Conservation (phyloP, 53 echinoderm and acorn worm genomes). For the Paracentrotus lividus region DNA sequence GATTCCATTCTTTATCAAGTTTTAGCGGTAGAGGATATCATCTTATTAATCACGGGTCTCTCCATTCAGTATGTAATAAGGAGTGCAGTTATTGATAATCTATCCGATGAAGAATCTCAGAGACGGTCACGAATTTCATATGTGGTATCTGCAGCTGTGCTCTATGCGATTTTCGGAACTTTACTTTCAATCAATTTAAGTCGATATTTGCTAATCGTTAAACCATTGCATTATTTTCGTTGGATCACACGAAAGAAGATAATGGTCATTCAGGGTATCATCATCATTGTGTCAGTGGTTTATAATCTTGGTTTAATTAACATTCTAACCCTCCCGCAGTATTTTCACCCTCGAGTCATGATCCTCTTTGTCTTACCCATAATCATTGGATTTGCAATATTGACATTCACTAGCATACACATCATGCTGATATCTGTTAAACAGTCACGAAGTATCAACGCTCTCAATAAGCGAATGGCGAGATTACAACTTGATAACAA, state of each 20-base stretch:
- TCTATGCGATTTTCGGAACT: not conserved
- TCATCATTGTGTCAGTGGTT: not conserved
- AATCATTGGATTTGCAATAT: not conserved
- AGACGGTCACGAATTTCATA: not conserved
- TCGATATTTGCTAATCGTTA: slow-evolving; percentile 6
- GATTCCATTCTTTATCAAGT: not conserved
- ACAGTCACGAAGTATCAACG: slow-evolving; percentile 2
- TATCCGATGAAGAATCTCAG: not conserved
- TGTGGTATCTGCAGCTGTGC: not conserved
- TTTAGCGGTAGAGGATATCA: not conserved
- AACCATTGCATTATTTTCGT: not conserved
- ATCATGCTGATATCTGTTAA: not conserved
- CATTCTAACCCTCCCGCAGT: not conserved
- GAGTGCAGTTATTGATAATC: not conserved
- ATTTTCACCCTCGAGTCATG: not conserved
- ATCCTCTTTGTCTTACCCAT: not conserved
- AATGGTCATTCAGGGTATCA: not conserved
- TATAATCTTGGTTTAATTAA: not conserved
- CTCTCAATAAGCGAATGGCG: not conserved
- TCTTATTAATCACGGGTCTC: not conserved
- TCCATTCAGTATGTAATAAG: not conserved
- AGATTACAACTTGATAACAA: too few relatives aligned
- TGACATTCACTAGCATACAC: not conserved
- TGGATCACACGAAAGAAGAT: slow-evolving; percentile 24
- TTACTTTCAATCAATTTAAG: not conserved